Conservation (phyloP, 2,888 invertebrate genomes). For the Eupelmus urozonus region DNA sequence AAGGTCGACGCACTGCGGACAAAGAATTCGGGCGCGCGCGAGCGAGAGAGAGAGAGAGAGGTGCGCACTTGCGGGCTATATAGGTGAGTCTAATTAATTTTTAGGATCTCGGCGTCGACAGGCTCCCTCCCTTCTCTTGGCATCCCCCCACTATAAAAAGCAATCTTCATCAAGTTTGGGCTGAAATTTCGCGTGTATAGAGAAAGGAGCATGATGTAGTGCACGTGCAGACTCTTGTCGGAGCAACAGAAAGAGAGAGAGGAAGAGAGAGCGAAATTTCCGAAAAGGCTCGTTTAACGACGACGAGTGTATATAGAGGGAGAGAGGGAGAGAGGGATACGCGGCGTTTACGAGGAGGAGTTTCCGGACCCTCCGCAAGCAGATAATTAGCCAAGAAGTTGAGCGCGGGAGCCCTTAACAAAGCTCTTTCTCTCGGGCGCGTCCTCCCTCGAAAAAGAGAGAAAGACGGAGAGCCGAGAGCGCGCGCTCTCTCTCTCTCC, state of each 20-base stretch:
- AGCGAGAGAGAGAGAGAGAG: too few relatives aligned
- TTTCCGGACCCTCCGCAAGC: constrained; percentile 44
- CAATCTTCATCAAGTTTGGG: constrained; percentile 31
- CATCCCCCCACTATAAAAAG: constrained; percentile 8
- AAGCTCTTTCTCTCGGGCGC: too few relatives aligned
- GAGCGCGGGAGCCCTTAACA: constrained; percentile 58
- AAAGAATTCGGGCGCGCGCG: background rate
- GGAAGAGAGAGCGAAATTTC: constrained; percentile 41
- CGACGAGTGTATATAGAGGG: background rate
- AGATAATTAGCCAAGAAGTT: constrained; percentile 40
- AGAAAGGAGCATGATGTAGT: background rate
- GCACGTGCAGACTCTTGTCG: too few relatives aligned
- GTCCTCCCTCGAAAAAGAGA: constrained; percentile 15
- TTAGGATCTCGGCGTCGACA: constrained; percentile 17
- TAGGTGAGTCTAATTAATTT: constrained; percentile 35
- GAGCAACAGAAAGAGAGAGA: constrained; percentile 5
- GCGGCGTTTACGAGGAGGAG: constrained; percentile 45
- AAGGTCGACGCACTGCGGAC: background rate
- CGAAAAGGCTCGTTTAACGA: constrained; percentile 33
- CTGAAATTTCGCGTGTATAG: constrained; percentile 5
- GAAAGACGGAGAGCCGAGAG: too few relatives aligned
- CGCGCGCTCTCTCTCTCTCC: background rate
- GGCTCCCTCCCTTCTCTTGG: background rate
- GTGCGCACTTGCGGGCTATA: background rate
- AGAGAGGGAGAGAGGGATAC: background rate